Conservation (phyloP, 2,888 invertebrate species). For the Polydrusus cervinus region DNA sequence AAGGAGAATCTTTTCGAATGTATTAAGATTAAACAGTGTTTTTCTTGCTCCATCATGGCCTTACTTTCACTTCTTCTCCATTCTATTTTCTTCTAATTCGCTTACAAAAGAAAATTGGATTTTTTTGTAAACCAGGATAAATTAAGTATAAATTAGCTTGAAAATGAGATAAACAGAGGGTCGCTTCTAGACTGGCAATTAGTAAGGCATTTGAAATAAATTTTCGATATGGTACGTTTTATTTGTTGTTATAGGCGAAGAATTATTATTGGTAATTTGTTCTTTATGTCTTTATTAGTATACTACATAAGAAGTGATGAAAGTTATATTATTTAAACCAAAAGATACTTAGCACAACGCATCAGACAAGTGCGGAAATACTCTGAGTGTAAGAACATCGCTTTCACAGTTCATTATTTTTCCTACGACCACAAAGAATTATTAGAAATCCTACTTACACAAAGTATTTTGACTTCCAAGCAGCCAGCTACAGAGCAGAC, state of each 20-base stretch:
- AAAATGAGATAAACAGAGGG: slow-evolving; percentile 23
- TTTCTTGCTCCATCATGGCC: slow-evolving; percentile 23
- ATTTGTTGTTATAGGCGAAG: neutral
- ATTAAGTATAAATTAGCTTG: slow-evolving; percentile 27
- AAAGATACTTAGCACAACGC: too few relatives aligned
- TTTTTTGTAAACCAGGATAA: slow-evolving; percentile 20
- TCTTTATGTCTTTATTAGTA: too few relatives aligned
- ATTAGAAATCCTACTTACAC: too few relatives aligned
- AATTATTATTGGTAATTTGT: too few relatives aligned
- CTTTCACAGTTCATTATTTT: too few relatives aligned
- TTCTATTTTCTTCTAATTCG: slow-evolving; percentile 17
- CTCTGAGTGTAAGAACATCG: too few relatives aligned
- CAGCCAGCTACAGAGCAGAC: too few relatives aligned
- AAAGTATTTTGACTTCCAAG: too few relatives aligned
- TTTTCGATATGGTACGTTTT: neutral
- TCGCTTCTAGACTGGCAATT: neutral
- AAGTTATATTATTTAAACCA: too few relatives aligned
- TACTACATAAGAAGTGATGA: too few relatives aligned
- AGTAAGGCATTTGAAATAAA: neutral
- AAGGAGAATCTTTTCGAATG: slow-evolving; percentile 17
- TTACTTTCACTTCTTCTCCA: slow-evolving; percentile 20
- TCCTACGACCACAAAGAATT: too few relatives aligned
- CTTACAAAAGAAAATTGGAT: slow-evolving; percentile 25
- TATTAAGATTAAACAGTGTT: slow-evolving; percentile 23
- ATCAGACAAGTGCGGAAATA: too few relatives aligned